Conservation (phyloP, 2,888 invertebrate genomes). For the Seira sanloemensis region DNA sequence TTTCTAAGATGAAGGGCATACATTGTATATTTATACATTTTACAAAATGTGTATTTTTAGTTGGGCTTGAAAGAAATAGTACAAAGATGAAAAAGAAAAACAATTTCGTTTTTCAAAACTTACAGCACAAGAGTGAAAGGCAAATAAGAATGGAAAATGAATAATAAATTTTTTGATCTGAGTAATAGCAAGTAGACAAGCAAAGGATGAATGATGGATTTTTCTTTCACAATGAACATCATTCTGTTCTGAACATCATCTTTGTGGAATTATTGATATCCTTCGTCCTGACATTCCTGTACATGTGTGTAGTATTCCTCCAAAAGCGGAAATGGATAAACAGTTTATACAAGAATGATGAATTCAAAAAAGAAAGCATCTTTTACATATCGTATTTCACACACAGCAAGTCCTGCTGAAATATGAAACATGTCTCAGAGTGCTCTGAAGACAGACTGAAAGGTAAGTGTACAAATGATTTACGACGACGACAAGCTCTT, state of each 20-base stretch:
- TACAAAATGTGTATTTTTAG: neutral
- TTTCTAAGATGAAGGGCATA: neutral
- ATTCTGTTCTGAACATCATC: constrained; percentile 43
- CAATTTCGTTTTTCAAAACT: constrained; percentile 1
- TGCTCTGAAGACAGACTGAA: too few relatives aligned
- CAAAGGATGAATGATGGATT: constrained; percentile 51
- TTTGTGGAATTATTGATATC: constrained; percentile 62
- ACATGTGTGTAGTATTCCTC: constrained; percentile 23
- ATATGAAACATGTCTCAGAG: too few relatives aligned
- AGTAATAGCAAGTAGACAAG: constrained; percentile 33
- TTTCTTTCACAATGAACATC: constrained; percentile 30
- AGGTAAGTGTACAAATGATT: too few relatives aligned
- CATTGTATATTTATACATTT: neutral
- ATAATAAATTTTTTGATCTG: constrained; percentile 63
- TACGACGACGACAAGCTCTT: too few relatives aligned
- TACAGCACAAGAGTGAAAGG: constrained; percentile 17
- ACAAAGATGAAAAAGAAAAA: neutral
- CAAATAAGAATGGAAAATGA: constrained; percentile 45
- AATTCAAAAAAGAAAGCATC: too few relatives aligned
- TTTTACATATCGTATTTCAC: too few relatives aligned
- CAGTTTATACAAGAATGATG: too few relatives aligned
- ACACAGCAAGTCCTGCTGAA: too few relatives aligned
- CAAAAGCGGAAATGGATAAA: neutral
- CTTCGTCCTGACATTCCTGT: constrained; percentile 20
- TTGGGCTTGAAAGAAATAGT: neutral